phyloP scores from a whole-genome alignment of 2,113 vertebrate genomes.

The Microtus ochrogaster region DNA sequence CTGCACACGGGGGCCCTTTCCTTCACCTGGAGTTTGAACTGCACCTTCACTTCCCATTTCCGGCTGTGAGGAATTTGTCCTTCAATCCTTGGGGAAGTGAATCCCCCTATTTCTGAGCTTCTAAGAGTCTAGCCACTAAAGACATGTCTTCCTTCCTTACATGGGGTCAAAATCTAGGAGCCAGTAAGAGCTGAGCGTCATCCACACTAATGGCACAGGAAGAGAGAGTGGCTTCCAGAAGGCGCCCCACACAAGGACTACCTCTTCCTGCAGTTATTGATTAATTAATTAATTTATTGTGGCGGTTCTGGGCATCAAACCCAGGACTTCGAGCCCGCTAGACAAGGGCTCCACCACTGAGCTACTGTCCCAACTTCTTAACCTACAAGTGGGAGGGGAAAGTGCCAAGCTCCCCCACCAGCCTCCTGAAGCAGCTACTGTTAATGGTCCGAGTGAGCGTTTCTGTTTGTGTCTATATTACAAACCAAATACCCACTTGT shows the following conservation, averaged over 20 bases:
- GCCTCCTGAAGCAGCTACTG: background rate
- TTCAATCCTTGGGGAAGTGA: background rate
- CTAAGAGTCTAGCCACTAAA: background rate
- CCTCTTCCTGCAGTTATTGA: background rate
- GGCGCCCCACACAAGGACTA: background rate
- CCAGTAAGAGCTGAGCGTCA: rapidly evolving
- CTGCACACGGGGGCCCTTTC: background rate
- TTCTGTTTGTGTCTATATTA: too few species aligned
- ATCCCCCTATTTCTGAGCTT: background rate
- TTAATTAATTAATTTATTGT: background rate
- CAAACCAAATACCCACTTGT: background rate
- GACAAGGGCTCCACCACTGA: background rate
- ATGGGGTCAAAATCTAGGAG: background rate
- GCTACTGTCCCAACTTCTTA: background rate
- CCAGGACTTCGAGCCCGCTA: background rate
- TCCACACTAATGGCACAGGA: background rate
- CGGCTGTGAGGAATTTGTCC: background rate
- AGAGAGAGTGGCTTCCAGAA: rapidly evolving
- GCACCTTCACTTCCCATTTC: background rate
- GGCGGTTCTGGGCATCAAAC: background rate
- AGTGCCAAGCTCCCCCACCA: rapidly evolving
- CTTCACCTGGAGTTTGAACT: background rate
- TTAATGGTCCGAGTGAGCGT: too few species aligned
- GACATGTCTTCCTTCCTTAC: background rate
- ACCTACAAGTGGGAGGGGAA: too few species aligned